Base-by-base conservation (phyloP, 2,113 vertebrate species). In the Sisor rabdophorus region DNA sequence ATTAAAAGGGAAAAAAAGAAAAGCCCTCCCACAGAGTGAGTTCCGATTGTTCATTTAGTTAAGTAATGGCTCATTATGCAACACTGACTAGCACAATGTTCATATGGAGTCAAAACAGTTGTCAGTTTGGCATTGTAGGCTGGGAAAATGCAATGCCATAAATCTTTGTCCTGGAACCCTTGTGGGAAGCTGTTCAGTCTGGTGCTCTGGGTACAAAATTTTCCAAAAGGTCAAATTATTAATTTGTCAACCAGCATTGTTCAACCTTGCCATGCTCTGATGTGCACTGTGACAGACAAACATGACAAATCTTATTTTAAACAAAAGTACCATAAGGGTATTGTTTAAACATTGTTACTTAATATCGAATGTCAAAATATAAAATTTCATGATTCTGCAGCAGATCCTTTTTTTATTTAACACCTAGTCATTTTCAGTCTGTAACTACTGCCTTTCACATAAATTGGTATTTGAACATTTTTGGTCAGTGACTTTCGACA, bases 1-100 rank as follows among this genome's bases (percentile, higher is more conserved):
- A 61, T 63, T 79, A 75, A 85, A 75, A 56, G 63, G 79, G 64
- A 71, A 79, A 71, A 26, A 59, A 74, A 48, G 71, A 82, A 81
- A 72, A 53, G 59, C 1, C 72, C 72, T 70, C 83, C 83, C 79
- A 63, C 67, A 80, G 79, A 76, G 77, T 79, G 10, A 22, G 81
- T 60, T 77, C 84, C 83, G 75, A 83, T 71, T n/a, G 0, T 70
- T 60, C 20, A 75, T 76, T 77, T 30, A 55, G 68, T 69, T 84
- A 76, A 83, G 85, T 80, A 83, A 60, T 47, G 19, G 48, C 50
- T 77, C 64, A 50, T 70, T 55, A 47, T 56, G 32, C 63, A n/a
- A 11, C 36, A 20, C 55, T 52, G 63, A 17, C 55, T 30, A 52
- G 63, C 16, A 59, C 16, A 55, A 48, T 26, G 47, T n/a, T 55